A percentile compares a stretch with the other conserved stretches of the same genome.
Conservation (phyloP, 2,113 vertebrate species). For the Zapornia atra region DNA sequence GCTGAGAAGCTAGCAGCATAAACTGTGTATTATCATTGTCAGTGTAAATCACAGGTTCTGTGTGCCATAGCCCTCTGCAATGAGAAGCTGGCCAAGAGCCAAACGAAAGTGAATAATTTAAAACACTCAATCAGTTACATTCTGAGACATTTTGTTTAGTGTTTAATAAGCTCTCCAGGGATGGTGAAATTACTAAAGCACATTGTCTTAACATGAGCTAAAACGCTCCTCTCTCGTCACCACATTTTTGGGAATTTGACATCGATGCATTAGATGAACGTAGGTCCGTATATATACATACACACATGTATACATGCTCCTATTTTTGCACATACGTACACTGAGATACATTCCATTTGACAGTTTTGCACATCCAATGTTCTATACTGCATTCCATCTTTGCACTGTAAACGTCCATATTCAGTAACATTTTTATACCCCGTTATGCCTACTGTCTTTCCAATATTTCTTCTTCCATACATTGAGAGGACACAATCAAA, state of each 20-base stretch:
- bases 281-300: background rate
- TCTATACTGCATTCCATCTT: background rate
- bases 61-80: slow-evolving; percentile 50
- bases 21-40: slow-evolving; percentile 76
- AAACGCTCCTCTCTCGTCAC: slow-evolving; percentile 67
- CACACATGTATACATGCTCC: background rate
- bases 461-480: background rate
- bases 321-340: background rate
- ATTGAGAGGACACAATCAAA: background rate
- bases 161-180: slow-evolving; percentile 78
- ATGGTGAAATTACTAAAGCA: slow-evolving; percentile 75
- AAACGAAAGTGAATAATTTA: slow-evolving; percentile 71
- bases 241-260: slow-evolving; percentile 65
- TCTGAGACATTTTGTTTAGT: slow-evolving; percentile 74
- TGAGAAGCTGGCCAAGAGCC: slow-evolving; percentile 68
- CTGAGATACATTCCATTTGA: slow-evolving; percentile 15
- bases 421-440: background rate
- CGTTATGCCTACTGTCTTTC: background rate
- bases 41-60: slow-evolving; percentile 69
- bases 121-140: slow-evolving; percentile 76
- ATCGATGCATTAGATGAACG: slow-evolving; percentile 59
- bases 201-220: slow-evolving; percentile 76
- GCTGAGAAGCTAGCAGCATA: slow-evolving; percentile 62
- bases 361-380: slow-evolving; percentile 8
- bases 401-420: background rate